Base-by-base conservation (phyloP, 1,140 invertebrate species). In the Diabrotica undecimpunctata region DNA sequence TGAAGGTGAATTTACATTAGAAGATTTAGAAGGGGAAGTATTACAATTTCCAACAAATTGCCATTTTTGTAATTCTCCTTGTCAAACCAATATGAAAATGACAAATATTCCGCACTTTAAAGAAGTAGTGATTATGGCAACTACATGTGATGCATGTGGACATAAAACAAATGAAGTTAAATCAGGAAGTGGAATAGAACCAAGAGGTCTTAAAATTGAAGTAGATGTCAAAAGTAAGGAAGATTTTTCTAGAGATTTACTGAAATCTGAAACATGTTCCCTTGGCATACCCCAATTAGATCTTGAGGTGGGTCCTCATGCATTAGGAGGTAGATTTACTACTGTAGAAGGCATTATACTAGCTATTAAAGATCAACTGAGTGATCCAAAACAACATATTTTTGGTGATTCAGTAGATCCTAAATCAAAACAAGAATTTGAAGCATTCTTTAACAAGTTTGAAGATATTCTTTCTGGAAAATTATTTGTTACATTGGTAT, bases 121-220 rank as follows among this genome's bases (percentile, higher is more conserved):
- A 80, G 93, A 98, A 81, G 94, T 95, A 5, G 87, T 99, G 0
- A 96, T 99, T 54, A 99, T 99, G 97, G 95, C 96, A 4, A 97
- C 94, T 0, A 84, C 80, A 2, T 99, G 97, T 79, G 95, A 97
- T 12, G 71, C 72, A 4, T 99, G 97, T 81, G 97, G 96, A 0
- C 85, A 90, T 76, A 85, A 89, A 74, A 95, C 94, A 4, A 98
- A 94, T 78, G 96, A 98, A 82, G 95, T 99, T 0, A 99, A 99
- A 81, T 92, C 94, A 37, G 95, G 95, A 0, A 84, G 90, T 59
- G 96, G 96, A 0, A 91, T 99, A 52, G 94, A 95, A 79, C 83
- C 89, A 0, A 83, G 88, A 67, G 97, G 96, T 1, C 83, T 90
- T 0, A 86, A 82, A 62, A 92, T 97, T 57, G 88, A 88, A 70